A percentile compares a stretch with the other conserved stretches of the same genome.
phyloP scores from a whole-genome alignment of 2,797 vertebrate genomes.

The Pipistrellus pipistrellus region DNA sequence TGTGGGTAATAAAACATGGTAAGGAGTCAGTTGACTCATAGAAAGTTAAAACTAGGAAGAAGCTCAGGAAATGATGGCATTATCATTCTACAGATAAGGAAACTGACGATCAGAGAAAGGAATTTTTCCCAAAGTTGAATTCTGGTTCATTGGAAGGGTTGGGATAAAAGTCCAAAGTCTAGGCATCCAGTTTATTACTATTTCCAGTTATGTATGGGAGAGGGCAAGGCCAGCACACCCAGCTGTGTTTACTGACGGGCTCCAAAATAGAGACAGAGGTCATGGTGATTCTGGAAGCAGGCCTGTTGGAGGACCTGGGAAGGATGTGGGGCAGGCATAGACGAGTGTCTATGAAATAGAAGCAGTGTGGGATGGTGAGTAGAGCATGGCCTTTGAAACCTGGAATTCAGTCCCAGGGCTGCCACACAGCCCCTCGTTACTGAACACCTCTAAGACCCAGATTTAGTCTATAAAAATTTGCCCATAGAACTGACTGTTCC shows the following conservation, averaged over 20 bases:
- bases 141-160: neutral
- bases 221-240: neutral
- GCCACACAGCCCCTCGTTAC: neutral
- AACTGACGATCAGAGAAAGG: neutral
- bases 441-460: neutral
- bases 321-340: neutral
- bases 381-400: neutral
- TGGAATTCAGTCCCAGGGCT: neutral
- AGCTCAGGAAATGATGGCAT: neutral
- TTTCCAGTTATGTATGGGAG: neutral
- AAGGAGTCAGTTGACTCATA: neutral
- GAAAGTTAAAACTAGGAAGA: neutral
- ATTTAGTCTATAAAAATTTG: neutral
- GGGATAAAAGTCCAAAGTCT: neutral
- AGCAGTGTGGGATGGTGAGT: neutral
- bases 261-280: neutral
- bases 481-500: neutral
- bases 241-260: neutral
- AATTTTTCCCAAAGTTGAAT: neutral
- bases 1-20: neutral
- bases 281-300: neutral
- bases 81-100: neutral
- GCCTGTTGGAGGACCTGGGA: neutral
- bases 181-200: neutral
- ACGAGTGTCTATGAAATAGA: neutral